Conservation (phyloP, 2,888 invertebrate species). For the Maniola hyperantus region DNA sequence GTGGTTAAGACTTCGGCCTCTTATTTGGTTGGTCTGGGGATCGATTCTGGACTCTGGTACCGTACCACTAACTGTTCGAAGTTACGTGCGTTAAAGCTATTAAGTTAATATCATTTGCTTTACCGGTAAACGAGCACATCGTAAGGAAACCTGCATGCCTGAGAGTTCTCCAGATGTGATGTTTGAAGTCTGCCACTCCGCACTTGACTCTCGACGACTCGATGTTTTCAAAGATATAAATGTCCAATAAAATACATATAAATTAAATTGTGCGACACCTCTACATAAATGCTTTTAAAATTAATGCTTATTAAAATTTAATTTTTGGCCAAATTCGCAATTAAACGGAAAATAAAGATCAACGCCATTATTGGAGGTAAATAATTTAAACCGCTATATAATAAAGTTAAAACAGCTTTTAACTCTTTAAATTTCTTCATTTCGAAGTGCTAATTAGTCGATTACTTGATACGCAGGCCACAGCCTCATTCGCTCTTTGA, state of each 20-base stretch:
- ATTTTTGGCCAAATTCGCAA: background rate
- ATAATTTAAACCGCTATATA: conserved; percentile 2
- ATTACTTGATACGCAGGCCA: conserved; percentile 36
- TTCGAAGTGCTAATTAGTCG: conserved; percentile 40
- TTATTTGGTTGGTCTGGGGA: too few species aligned
- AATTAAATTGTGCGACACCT: conserved; percentile 4
- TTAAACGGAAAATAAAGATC: conserved; percentile 10
- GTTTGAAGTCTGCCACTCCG: too few species aligned
- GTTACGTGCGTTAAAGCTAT: too few species aligned
- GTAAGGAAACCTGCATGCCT: too few species aligned
- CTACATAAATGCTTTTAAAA: background rate
- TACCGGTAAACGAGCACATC: too few species aligned
- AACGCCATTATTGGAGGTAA: background rate
- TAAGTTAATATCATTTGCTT: too few species aligned
- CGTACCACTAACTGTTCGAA: too few species aligned
- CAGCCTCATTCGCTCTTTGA: conserved; percentile 31
- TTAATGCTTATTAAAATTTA: conserved; percentile 6
- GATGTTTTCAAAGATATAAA: background rate
- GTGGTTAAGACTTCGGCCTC: too few species aligned
- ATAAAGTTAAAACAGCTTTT: conserved; percentile 24
- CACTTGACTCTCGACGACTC: too few species aligned
- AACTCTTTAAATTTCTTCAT: conserved; percentile 30
- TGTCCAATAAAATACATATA: background rate
- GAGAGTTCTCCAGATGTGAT: too few species aligned
- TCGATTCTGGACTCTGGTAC: too few species aligned